These are phyloP conservation scores for Macaria notata DNA, from an alignment of 2,888 invertebrate species.

Conservation along the genomic window DNA sequence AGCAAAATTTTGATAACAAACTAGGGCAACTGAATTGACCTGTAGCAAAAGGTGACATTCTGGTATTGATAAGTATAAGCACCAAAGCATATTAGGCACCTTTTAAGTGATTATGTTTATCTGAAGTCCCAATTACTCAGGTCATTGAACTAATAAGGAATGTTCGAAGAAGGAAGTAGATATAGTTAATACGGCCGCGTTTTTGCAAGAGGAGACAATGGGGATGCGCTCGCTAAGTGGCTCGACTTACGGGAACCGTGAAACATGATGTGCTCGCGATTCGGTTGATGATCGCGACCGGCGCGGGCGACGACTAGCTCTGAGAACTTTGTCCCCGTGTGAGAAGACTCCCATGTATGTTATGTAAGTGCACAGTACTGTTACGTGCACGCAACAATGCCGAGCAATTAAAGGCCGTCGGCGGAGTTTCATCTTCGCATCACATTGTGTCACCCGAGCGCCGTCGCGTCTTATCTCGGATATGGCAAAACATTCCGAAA, in stretches of 20 bases:
- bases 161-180: conserved; percentile 3
- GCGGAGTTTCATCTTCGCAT: conserved; percentile 46
- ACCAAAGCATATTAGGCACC: conserved; percentile 4
- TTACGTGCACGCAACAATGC: conserved; percentile 69
- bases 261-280: conserved; percentile 47
- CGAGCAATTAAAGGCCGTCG: conserved; percentile 30
- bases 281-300: conserved; percentile 50
- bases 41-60: conserved; percentile 16
- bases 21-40: conserved; percentile 25
- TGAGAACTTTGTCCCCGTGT: conserved; percentile 64
- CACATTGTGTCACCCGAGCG: conserved; percentile 24
- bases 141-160: conserved; percentile 1
- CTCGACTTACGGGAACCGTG: conserved; percentile 60
- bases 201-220: conserved; percentile 13
- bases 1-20: conserved; percentile 13
- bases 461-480: conserved; percentile 47
- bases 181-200: background rate
- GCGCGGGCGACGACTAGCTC: conserved; percentile 36
- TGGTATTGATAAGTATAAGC: conserved; percentile 23
- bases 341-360: conserved; percentile 68
- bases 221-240: conserved; percentile 48
- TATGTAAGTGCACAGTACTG: conserved; percentile 68
- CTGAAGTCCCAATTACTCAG: conserved; percentile 8
- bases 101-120: conserved; percentile 18
- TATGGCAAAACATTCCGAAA: conserved; percentile 55